Evolutionary conservation across 2,888 invertebrate genomes (phyloP).

Genomic region (Lasioglossum leucozonium): DNA sequence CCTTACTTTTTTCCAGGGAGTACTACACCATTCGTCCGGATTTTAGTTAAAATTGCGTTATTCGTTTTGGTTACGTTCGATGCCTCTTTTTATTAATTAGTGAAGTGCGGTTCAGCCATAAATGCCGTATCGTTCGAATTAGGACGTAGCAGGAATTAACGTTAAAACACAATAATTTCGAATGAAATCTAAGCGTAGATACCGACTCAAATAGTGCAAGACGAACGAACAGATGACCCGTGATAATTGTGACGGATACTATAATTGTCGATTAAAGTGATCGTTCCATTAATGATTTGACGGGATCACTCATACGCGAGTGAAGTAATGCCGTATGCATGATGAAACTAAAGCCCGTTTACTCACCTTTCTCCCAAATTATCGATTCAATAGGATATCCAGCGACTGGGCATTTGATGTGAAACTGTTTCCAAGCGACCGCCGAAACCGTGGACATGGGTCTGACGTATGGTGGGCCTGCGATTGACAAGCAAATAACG

Average conservation of each 20-base stretch:
- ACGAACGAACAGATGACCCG: background rate
- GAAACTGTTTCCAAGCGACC: conserved; percentile 85
- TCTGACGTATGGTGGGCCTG: conserved; percentile 84
- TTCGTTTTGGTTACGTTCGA: too few relatives aligned
- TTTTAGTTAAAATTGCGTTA: too few relatives aligned
- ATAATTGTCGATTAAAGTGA: background rate
- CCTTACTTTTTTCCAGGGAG: background rate
- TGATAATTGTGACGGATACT: background rate
- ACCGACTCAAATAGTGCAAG: too few relatives aligned
- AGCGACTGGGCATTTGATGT: conserved; percentile 86
- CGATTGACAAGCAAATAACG: conserved; percentile 58
- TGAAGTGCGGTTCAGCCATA: too few relatives aligned
- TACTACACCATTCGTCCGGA: background rate
- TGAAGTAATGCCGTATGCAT: background rate
- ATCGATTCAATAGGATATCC: conserved; percentile 86
- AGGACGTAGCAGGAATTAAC: background rate
- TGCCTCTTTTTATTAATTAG: too few relatives aligned
- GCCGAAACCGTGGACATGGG: conserved; percentile 84
- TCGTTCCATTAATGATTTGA: background rate
- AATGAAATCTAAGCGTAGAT: background rate
- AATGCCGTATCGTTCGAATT: background rate
- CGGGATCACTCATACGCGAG: background rate
- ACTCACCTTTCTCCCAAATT: conserved; percentile 86
- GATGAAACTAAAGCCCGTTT: conserved; percentile 10
- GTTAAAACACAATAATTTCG: background rate